Evolutionary conservation across 2,888 invertebrate species (phyloP).

Genomic region (Pycnomerus fuliginosus): DNA sequence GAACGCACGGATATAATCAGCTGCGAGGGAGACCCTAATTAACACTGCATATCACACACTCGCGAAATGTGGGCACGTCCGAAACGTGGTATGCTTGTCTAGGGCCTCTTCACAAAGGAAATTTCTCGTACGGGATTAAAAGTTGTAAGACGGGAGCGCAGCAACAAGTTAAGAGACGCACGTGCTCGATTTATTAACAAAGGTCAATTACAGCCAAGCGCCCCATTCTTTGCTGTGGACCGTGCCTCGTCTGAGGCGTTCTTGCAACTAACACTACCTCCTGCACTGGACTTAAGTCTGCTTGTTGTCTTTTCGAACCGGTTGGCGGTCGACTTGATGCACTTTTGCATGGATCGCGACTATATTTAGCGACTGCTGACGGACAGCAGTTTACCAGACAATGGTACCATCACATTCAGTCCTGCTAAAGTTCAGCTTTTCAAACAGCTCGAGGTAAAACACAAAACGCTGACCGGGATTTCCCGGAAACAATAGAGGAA

Average conservation of each 20-base stretch:
- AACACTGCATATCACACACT: constrained; percentile 14
- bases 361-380: constrained; percentile 17
- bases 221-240: background rate
- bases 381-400: no score
- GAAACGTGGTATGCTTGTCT: constrained; percentile 7
- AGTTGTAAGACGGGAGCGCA: constrained; percentile 19
- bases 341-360: constrained; percentile 21
- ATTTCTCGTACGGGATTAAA: no score
- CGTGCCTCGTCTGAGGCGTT: constrained; percentile 7
- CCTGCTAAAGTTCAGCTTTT: no score
- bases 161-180: constrained; percentile 41
- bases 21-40: constrained; percentile 6
- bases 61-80: constrained; percentile 18
- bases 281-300: constrained; percentile 18
- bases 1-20: constrained; percentile 19
- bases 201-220: constrained; percentile 34
- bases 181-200: constrained; percentile 37
- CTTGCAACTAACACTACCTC: constrained; percentile 14
- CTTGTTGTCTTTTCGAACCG: constrained; percentile 22
- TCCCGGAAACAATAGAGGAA: no score
- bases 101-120: no score
- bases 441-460: no score
- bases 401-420: no score
- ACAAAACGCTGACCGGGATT: no score
- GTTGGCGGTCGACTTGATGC: constrained; percentile 25